These are phyloP conservation scores for Coryphaenoides rupestris DNA, from an alignment of 2,113 vertebrate genomes.

Conservation along the genomic window DNA sequence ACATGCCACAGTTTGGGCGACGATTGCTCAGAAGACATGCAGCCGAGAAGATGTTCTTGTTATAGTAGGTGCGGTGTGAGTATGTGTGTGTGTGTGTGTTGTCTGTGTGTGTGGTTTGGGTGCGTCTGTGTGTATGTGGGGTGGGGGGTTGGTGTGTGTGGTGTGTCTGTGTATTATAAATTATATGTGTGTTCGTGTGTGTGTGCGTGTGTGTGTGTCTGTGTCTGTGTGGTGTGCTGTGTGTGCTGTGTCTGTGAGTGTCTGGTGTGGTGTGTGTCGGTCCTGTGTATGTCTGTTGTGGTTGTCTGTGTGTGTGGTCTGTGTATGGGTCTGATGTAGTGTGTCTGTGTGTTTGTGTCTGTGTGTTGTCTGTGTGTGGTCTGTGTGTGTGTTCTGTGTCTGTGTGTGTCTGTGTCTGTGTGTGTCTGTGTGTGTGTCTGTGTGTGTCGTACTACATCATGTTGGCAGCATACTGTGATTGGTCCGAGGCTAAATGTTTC, in stretches of 20 bases:
- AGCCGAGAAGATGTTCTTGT: too few relatives aligned
- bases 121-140: too few relatives aligned
- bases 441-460: background rate
- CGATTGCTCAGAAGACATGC: too few relatives aligned
- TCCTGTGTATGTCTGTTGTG: too few relatives aligned
- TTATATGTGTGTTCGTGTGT: background rate
- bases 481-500: background rate
- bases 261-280: too few relatives aligned
- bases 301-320: too few relatives aligned
- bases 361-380: background rate
- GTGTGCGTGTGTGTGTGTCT: background rate
- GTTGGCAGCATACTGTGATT: background rate
- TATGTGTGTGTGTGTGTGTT: too few relatives aligned
- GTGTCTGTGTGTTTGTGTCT: background rate
- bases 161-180: background rate
- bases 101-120: too few relatives aligned
- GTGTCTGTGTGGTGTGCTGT: conserved; percentile 22
- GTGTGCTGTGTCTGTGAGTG: conserved; percentile 1
- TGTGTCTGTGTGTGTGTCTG: conserved; percentile 11
- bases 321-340: background rate
- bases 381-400: background rate
- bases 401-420: conserved; percentile 19
- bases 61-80: too few relatives aligned
- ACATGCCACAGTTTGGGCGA: too few relatives aligned
- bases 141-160: too few relatives aligned